Evolutionary conservation across 2,888 invertebrate species (phyloP).

Genomic region (Meta bourneti): DNA sequence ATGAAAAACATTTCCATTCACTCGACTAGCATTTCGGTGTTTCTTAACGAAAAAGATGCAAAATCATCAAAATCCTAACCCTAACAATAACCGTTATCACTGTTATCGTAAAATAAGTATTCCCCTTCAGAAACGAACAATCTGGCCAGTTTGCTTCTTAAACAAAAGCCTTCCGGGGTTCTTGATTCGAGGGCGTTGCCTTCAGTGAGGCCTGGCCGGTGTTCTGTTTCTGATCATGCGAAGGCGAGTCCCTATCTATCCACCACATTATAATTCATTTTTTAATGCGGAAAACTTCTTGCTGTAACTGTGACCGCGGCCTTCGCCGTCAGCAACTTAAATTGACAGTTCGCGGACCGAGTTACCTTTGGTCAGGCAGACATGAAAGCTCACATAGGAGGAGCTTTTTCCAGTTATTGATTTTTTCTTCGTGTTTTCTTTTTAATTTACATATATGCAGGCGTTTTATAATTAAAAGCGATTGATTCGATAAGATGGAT

Average conservation of each 20-base stretch:
- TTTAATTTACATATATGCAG: neutral
- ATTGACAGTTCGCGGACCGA: neutral
- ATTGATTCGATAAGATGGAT: neutral
- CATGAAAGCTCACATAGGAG: neutral
- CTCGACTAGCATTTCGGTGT: too few species aligned
- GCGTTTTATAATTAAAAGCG: neutral
- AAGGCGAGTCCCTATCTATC: neutral
- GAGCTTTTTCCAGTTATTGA: neutral
- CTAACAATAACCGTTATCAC: too few species aligned
- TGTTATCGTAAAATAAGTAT: too few species aligned
- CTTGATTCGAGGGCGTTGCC: neutral
- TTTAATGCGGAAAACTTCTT: conserved; percentile 23
- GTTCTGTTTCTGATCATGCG: neutral
- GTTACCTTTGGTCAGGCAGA: neutral
- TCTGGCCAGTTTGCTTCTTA: neutral
- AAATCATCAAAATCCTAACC: too few species aligned
- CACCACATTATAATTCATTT: neutral
- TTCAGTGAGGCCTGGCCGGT: neutral
- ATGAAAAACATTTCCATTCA: too few species aligned
- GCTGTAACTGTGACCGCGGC: conserved; percentile 16
- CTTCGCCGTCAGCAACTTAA: neutral
- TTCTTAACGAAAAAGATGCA: too few species aligned
- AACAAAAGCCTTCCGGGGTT: neutral
- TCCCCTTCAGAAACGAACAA: neutral
- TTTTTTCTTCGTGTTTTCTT: neutral